These are phyloP conservation scores for Oxytorus armatus DNA, from an alignment of 2,888 invertebrate genomes.

Conservation along the genomic window DNA sequence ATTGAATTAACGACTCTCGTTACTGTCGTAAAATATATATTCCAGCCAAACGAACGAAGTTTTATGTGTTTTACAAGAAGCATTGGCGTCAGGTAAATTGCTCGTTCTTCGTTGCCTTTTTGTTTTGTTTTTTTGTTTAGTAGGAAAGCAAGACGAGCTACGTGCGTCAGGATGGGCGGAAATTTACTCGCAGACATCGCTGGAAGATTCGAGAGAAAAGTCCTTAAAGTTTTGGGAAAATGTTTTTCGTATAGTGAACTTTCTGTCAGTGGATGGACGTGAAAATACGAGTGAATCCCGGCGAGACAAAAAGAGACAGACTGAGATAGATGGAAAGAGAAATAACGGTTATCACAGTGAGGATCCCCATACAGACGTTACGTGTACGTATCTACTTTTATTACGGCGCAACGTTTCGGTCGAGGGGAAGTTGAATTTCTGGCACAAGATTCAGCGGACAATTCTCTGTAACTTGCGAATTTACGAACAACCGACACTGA, in stretches of 20 bases:
- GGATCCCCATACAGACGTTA: constrained; percentile 39
- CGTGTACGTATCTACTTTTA: constrained; percentile 50
- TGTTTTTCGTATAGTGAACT: constrained; percentile 43
- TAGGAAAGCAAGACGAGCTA: constrained; percentile 7
- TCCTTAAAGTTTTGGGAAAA: constrained; percentile 61
- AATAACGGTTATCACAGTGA: constrained; percentile 53
- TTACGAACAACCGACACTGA: constrained; percentile 32
- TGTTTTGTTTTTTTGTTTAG: constrained; percentile 34
- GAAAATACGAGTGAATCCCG: constrained; percentile 46
- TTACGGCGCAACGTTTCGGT: constrained; percentile 37
- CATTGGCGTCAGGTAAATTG: constrained; percentile 35
- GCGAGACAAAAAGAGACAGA: constrained; percentile 9
- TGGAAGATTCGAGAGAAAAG: constrained; percentile 45
- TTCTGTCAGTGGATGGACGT: constrained; percentile 26
- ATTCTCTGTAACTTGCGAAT: constrained; percentile 36
- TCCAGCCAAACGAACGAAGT: constrained; percentile 19
- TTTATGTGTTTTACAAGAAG: constrained; percentile 41
- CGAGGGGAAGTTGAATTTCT: constrained; percentile 46
- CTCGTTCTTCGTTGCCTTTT: too few relatives aligned
- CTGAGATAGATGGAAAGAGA: neutral
- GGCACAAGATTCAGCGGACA: constrained; percentile 52
- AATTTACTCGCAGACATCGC: constrained; percentile 41
- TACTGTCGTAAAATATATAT: constrained; percentile 29
- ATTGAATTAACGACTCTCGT: constrained; percentile 42
- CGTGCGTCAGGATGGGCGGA: constrained; percentile 41